Conservation (phyloP, 2,113 vertebrate genomes). For the Lichenostomus cassidix region DNA sequence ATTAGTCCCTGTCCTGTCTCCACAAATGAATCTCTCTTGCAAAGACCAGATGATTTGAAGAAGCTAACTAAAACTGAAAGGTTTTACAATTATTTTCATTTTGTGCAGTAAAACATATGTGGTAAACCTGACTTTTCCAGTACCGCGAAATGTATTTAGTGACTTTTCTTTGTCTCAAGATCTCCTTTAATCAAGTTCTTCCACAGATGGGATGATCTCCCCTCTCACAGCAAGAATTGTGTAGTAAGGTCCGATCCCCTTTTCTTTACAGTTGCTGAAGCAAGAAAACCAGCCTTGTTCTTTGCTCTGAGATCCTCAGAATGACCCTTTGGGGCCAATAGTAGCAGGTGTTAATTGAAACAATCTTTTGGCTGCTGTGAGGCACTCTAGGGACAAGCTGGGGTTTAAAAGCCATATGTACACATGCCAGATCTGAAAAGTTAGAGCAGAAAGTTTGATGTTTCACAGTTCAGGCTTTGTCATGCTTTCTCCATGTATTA, state of each 20-base stretch:
- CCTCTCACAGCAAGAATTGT: not conserved
- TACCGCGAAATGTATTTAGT: not conserved
- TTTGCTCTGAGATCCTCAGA: not conserved
- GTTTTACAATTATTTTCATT: not conserved
- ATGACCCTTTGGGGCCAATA: not conserved
- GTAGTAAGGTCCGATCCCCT: not conserved
- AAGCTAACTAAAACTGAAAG: not conserved
- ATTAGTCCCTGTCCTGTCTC: not conserved
- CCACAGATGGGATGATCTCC: not conserved
- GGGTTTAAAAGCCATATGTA: not conserved
- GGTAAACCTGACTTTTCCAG: not conserved
- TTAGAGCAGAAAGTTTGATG: not conserved
- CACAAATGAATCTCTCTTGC: not conserved
- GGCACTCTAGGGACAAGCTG: not conserved
- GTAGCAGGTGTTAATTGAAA: conserved; percentile 34
- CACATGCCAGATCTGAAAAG: not conserved
- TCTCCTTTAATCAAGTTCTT: not conserved
- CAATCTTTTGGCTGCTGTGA: not conserved
- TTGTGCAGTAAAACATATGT: not conserved
- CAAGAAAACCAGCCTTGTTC: not conserved
- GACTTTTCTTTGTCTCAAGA: not conserved
- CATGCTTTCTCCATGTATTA: not conserved
- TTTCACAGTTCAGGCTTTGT: not conserved
- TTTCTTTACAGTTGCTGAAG: not conserved
- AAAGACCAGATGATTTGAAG: not conserved